Evolutionary conservation across 2,797 vertebrate species (phyloP), one percentile per base, ranked within the genome.

Genomic region (Danio jaintianensis): DNA sequence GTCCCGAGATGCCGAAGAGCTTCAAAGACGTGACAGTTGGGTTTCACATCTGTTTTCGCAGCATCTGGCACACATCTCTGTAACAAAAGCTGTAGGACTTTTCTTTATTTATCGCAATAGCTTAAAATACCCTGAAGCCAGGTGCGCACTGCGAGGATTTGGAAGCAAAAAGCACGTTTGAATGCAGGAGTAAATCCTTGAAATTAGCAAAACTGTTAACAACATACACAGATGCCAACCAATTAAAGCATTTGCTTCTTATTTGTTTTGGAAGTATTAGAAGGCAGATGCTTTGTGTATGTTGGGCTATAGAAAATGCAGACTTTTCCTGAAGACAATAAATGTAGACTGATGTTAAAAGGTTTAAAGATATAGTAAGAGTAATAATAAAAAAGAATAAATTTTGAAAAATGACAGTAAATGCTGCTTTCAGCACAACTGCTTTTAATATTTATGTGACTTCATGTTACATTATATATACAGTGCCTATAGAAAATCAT

Each of bases 1-100:
- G 53, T 55, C 75, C 15, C 61, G 43, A 53, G 53, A 82, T 59
- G 47, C 62, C 20, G 50, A 64, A 77, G 40, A 50, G 68, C 59
- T 75, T 80, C 38, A 58, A 63, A 55, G 66, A 63, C 16, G 22
- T 58, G 58, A 64, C 59, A 36, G n/a, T 62, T 12, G 53, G 67
- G 42, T 29, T 45, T 45, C 70, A 45, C 70, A 47, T 76, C 68
- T 77, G 59, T 72, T 36, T 16, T 72, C 55, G 50, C 36, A 70
- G 69, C 48, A 53, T 13, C 29, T 52, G 69, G 56, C 55, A 48
- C 8, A 20, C 62, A 15, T 68, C 55, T 38, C 52, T 45, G 43
- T 48, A 43, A 70, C 62, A 58, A 43, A 43, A 56, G 53, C 55
- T 43, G 5, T 16, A 43, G 43, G 70, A 22, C 5, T 73, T 47